These are phyloP conservation scores for Spialia ferax DNA, from an alignment of 2,888 invertebrate genomes.

Conservation along the genomic window DNA sequence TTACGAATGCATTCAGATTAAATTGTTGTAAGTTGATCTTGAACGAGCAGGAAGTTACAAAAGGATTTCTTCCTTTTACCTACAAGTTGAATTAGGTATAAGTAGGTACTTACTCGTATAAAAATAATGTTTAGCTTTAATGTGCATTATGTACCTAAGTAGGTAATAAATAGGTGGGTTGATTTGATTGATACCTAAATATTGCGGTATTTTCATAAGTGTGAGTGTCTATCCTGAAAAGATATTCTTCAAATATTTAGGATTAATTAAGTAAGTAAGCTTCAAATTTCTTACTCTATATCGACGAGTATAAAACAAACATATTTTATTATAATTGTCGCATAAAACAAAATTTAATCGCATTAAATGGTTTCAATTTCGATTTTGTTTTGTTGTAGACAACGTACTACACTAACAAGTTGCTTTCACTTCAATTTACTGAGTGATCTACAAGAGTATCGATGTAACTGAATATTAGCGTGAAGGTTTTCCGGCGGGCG, in stretches of 20 bases:
- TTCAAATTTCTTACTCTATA: not conserved
- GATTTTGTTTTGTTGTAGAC: constrained; percentile 18
- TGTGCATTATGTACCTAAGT: not conserved
- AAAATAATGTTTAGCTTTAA: not conserved
- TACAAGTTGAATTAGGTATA: too few species aligned
- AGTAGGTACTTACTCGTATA: too few species aligned
- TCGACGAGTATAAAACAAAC: too few species aligned
- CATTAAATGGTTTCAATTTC: constrained; percentile 1
- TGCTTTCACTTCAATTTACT: constrained; percentile 39
- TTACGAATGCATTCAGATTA: constrained; percentile 10
- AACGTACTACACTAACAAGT: constrained; percentile 22
- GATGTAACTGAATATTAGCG: constrained; percentile 52
- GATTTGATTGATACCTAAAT: too few species aligned
- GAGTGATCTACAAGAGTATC: constrained; percentile 46
- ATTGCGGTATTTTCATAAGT: too few species aligned
- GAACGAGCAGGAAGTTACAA: constrained; percentile 23
- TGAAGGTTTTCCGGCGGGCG: constrained; percentile 54
- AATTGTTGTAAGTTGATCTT: constrained; percentile 10
- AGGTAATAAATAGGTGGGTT: too few species aligned
- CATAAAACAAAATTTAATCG: not conserved
- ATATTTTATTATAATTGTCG: not conserved
- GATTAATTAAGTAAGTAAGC: not conserved
- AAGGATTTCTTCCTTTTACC: constrained; percentile 12
- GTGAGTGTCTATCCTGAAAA: too few species aligned
- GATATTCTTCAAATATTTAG: not conserved